A percentile compares a stretch with the other conserved stretches of the same genome.
Evolutionary conservation across 2,113 vertebrate species (phyloP).

Genomic region (Vidua macroura): DNA sequence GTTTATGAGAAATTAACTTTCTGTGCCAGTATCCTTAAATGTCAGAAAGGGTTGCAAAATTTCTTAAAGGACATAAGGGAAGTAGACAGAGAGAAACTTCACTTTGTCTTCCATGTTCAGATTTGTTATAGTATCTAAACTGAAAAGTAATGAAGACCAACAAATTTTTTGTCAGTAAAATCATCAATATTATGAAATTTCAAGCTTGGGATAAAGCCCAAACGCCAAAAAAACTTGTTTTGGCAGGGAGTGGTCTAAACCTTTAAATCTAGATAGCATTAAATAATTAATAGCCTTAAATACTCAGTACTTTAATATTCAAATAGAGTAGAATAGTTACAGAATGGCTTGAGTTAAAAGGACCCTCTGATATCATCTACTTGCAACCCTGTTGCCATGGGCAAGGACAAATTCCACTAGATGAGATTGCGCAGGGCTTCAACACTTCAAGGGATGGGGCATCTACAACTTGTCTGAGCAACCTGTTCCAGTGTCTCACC

Average conservation of each 20-base stretch:
- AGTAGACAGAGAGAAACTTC: not conserved
- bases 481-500: not conserved
- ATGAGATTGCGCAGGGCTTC: not conserved
- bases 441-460: not conserved
- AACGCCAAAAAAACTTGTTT: rapidly evolving
- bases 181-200: not conserved
- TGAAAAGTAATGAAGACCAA: not conserved
- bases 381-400: not conserved
- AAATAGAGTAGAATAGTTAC: not conserved
- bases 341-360: not conserved
- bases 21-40: not conserved
- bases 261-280: not conserved
- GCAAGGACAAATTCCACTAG: not conserved
- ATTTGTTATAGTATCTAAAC: not conserved
- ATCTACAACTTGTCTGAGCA: not conserved
- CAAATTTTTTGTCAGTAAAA: not conserved
- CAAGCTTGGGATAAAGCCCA: not conserved
- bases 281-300: not conserved
- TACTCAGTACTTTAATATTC: not conserved
- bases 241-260: not conserved
- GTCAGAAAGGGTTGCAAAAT: not conserved
- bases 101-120: not conserved
- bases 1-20: not conserved
- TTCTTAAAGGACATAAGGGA: not conserved
- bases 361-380: not conserved